Evolutionary conservation across 2,888 invertebrate species (phyloP), one percentile per base, ranked within the genome.

Genomic region (Orchesella flavescens): DNA sequence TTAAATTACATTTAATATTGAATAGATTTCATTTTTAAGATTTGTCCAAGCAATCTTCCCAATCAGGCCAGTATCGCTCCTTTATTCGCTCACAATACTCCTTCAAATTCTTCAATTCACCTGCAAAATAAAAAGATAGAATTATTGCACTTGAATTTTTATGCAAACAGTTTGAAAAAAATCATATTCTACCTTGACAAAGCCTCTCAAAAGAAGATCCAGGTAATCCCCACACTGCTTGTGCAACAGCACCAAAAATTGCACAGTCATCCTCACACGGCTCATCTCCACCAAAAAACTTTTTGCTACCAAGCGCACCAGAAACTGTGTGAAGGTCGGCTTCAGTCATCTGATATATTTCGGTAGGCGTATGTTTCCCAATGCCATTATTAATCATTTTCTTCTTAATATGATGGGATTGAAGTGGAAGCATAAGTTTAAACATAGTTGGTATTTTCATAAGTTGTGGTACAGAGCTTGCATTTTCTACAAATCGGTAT

Each of bases 161-260:
- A 34, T 34, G 2, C 7, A n/a, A n/a, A n/a, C 34, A 34, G 34
- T 34, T 7, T 34, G 34, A 2, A 34, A 34, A 2, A 34, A 34
- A 34, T 34, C 34, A 34, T 4, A 34, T 34, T 34, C 34, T 34
- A 34, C 34, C 34, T 34, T 34, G 3, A 34, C 34, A 34, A 34
- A 88, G 59, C 57, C 76, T 79, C 24, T 88, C 87, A 73, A 86
- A 88, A 3, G 89, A 87, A 59, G 87, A 88, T 12, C 85, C 86
- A 5, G 88, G 88, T 13, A 87, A 59, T 66, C 86, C 88, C 89
- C 89, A 90, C 19, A 89, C 79, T 4, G 90, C 86, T 87, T 90
- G 90, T 17, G 89, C 88, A 68, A 90, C 63, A 87, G 89, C 88
- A 1, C 90, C 90, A 89, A 91, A 91, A 71, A 90, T 84, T 0